Base-by-base conservation (phyloP, 2,888 invertebrate species). In the Zhuqinia jingwanae region DNA sequence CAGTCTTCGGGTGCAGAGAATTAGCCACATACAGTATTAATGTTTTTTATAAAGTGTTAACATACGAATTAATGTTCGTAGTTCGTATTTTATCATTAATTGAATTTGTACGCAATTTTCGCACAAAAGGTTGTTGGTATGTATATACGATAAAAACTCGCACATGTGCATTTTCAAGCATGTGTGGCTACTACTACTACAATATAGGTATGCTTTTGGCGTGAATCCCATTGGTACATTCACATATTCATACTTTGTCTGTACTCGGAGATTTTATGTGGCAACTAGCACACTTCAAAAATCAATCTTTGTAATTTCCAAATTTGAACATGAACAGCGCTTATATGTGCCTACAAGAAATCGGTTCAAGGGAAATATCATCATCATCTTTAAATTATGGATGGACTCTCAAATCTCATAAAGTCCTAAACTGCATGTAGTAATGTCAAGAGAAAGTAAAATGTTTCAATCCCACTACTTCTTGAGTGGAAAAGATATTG, bases 381-480 rank as follows among this genome's bases (percentile, higher is more conserved):
- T 27, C 58, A 75, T 63, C 36, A 25, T 8, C 11, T 17, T 36
- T 42, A 36, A 53, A 25, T 36, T n/a, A n/a, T n/a, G n/a, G n/a
- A n/a, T n/a, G n/a, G n/a, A n/a, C n/a, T n/a, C n/a, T n/a, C n/a
- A n/a, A n/a, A n/a, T 15, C 68, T 20, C 68, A 50, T 36, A 63
- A 30, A 77, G 50, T 36, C 42, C 1, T 5, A 85, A 73, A 73
- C 25, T 77, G 60, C 78, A 85, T 60, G 79, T 78, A 47, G 56
- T 78, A 85, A 78, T 85, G 77, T 85, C 84, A 85, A 85, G 84
- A 78, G 68, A 85, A 76, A 76, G 58, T 81, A 36, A 73, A 45
- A 70, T 2, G 50, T 78, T 10, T 78, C 27, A 63, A 47, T 56
- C 17, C 47, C 15, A 63, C 10, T 27, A 60, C 30, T 63, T n/a